Conservation (phyloP, 2,888 invertebrate genomes). For the Dicyrtomina minuta region DNA sequence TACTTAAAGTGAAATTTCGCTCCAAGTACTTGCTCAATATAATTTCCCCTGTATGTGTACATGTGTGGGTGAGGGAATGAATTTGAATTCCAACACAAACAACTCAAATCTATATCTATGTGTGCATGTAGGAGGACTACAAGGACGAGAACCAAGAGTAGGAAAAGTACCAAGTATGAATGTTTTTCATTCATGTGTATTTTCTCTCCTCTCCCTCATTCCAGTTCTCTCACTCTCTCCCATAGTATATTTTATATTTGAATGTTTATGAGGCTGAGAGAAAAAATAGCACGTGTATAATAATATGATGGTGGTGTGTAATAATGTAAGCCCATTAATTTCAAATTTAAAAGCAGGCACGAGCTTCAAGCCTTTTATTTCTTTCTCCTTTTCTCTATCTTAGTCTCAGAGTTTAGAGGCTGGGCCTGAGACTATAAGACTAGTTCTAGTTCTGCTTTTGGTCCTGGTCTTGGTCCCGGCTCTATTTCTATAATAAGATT, state of each 20-base stretch:
- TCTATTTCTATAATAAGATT: constrained; percentile 30
- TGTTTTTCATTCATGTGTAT: neutral
- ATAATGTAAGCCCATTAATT: constrained; percentile 50
- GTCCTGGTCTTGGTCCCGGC: neutral
- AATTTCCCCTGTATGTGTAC: neutral
- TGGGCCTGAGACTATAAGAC: too few species aligned
- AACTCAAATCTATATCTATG: neutral
- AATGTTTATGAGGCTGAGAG: constrained; percentile 25
- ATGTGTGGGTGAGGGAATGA: constrained; percentile 15
- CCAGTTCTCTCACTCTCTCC: constrained; percentile 12
- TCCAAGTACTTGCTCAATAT: too few species aligned
- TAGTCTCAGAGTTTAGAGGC: neutral
- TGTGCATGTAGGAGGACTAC: neutral
- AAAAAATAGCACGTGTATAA: constrained; percentile 19
- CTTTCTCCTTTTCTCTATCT: constrained; percentile 1
- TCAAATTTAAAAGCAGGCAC: constrained; percentile 42
- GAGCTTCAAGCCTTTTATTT: constrained; percentile 7
- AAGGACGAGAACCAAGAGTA: neutral
- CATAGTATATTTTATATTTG: constrained; percentile 14
- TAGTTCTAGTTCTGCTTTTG: too few species aligned
- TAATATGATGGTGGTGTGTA: constrained; percentile 39
- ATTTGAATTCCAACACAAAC: constrained; percentile 10
- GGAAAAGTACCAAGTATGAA: neutral
- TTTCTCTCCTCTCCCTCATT: neutral
- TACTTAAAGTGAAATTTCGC: too few species aligned